Evolutionary conservation across 1,140 invertebrate species (phyloP), one percentile per base, ranked within the genome.

Genomic region (Drosophila pseudoananassae): DNA sequence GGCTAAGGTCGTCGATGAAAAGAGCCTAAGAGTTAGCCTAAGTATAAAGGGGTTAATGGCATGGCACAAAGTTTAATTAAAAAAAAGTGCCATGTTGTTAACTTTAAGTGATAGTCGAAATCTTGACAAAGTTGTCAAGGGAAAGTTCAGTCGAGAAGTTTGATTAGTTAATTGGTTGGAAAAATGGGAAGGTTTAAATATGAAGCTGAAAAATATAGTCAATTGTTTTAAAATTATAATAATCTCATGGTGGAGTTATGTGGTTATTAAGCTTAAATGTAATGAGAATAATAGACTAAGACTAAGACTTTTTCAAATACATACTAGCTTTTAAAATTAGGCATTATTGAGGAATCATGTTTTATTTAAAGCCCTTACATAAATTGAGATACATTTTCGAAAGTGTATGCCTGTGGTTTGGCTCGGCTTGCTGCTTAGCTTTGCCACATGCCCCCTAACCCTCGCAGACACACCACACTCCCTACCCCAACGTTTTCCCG

Each of bases 41-140:
- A 74, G 53, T 66, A 76, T 49, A 71, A 64, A 61, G 31, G 53
- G 78, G 74, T 50, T 70, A 66, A 78, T 74, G 78, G 78, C 61
- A 75, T 60, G 69, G 64, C 82, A 82, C 60, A 75, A 85, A 85
- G 63, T 76, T 87, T 85, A 85, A 85, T 85, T 85, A 85, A 85
- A 74, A 82, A 88, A 78, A 68, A 51, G 68, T 61, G 60, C 46
- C 46, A 65, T 14, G 25, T 59, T 73, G 36, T 72, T 80, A 46
- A 43, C 56, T 79, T 61, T 49, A 81, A 84, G 66, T 68, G 60
- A 61, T 55, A 55, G 61, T 54, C 64, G 49, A 76, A 80, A 74
- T 50, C 54, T 61, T 46, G 53, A 20, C 15, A 50, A 78, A 72
- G 59, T 45, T 60, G 45, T 75, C 74, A 65, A 58, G 71, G 43